Evolutionary conservation across 2,797 vertebrate genomes (phyloP).

Genomic region (Cygnus olor): DNA sequence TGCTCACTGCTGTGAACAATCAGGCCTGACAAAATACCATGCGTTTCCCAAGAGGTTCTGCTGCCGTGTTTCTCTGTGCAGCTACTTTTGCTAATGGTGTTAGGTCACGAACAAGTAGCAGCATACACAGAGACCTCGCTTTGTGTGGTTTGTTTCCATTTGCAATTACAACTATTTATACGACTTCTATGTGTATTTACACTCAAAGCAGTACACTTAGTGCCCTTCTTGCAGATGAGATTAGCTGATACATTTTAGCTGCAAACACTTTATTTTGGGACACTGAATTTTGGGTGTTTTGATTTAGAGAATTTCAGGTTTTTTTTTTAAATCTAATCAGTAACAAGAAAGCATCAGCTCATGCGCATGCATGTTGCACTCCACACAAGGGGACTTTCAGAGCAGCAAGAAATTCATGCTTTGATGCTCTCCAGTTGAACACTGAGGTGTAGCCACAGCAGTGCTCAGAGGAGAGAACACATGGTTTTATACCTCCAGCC

Average conservation of each 20-base stretch:
- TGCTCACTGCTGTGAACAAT: background rate
- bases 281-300: background rate
- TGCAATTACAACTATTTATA: slow-evolving; percentile 45
- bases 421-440: background rate
- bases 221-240: slow-evolving; percentile 56
- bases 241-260: slow-evolving; percentile 17
- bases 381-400: background rate
- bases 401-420: background rate
- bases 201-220: slow-evolving; percentile 54
- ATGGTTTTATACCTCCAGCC: background rate
- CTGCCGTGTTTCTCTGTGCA: background rate
- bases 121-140: background rate
- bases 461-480: background rate
- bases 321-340: background rate
- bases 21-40: accelerated
- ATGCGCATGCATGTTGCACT: background rate
- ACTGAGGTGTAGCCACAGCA: background rate
- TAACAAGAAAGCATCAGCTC: background rate
- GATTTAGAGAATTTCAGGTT: background rate
- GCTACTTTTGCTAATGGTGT: background rate
- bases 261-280: slow-evolving; percentile 21
- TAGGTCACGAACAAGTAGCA: slow-evolving; percentile 30
- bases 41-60: background rate
- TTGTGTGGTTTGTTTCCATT: slow-evolving; percentile 23
- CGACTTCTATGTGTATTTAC: slow-evolving; percentile 46